A percentile compares a stretch with the other conserved stretches of the same genome.
Conservation (phyloP, 2,797 vertebrate genomes). For the Chaenodraco wilsoni region DNA sequence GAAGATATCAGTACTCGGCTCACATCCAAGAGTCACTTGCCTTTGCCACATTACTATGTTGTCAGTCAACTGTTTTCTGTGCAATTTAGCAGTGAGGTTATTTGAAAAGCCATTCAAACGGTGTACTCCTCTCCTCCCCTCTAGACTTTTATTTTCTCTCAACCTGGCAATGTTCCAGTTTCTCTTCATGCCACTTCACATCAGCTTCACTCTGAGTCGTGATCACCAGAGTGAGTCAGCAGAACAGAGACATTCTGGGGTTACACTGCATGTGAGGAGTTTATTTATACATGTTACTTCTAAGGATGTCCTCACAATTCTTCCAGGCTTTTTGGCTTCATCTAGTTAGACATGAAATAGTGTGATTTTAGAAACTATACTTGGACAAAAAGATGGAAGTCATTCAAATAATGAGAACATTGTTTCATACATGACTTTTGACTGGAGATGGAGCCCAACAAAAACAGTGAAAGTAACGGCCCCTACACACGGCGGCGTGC, state of each 20-base stretch:
- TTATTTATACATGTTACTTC: conserved; percentile 18
- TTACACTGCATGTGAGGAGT: background rate
- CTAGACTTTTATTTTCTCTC: background rate
- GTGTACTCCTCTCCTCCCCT: background rate
- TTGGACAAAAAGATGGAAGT: background rate
- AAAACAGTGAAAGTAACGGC: no score
- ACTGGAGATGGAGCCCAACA: no score
- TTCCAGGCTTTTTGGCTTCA: conserved; percentile 9
- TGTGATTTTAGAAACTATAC: background rate
- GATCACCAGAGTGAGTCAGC: conserved; percentile 42
- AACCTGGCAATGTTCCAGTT: background rate
- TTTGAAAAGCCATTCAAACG: conserved; percentile 6
- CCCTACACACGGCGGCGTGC: no score
- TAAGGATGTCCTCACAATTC: conserved; percentile 21
- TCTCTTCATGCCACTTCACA: conserved; percentile 10
- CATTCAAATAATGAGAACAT: background rate
- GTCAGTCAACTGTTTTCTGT: conserved; percentile 12
- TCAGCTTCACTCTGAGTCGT: conserved; percentile 34
- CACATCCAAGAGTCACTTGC: background rate
- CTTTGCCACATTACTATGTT: background rate
- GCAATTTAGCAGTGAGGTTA: conserved; percentile 2
- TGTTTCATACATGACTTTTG: background rate
- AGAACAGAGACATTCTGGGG: conserved; percentile 8
- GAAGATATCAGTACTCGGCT: no score
- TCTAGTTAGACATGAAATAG: background rate